phyloP scores from a whole-genome alignment of 2,888 invertebrate species.

The Argyresthia albistria region DNA sequence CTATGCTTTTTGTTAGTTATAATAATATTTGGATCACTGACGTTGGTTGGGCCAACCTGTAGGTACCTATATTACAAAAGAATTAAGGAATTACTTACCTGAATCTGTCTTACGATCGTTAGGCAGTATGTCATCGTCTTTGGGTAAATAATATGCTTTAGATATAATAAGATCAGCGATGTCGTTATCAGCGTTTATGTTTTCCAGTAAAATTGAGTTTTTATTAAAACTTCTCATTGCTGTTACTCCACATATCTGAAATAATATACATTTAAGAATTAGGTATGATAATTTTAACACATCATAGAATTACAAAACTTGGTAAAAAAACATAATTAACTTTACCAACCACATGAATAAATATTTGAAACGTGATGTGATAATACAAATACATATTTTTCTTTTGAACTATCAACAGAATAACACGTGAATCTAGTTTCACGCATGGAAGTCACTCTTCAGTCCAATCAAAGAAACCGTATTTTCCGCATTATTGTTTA shows the following conservation, averaged over 20 bases:
- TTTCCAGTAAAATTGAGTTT: constrained; percentile 20
- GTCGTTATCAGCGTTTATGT: constrained; percentile 28
- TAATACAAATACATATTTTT: too few species aligned
- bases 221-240: constrained; percentile 25
- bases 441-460: constrained; percentile 30
- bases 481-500: constrained; percentile 31
- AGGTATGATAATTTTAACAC: too few species aligned
- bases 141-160: constrained; percentile 38
- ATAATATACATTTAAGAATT: constrained; percentile 3
- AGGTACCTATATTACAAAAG: too few species aligned
- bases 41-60: too few species aligned
- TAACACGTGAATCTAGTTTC: constrained; percentile 24
- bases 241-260: constrained; percentile 21
- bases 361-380: neutral
- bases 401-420: neutral
- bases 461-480: constrained; percentile 13
- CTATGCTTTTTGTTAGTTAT: too few species aligned
- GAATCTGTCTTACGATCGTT: too few species aligned
- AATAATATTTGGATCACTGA: too few species aligned
- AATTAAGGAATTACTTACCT: too few species aligned
- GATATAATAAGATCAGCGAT: constrained; percentile 33
- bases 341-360: neutral
- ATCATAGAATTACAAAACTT: neutral
- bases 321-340: neutral
- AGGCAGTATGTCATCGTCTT: constrained; percentile 19